Evolutionary conservation across 2,888 invertebrate species (phyloP).

Genomic region (Parnassius glacialis): DNA sequence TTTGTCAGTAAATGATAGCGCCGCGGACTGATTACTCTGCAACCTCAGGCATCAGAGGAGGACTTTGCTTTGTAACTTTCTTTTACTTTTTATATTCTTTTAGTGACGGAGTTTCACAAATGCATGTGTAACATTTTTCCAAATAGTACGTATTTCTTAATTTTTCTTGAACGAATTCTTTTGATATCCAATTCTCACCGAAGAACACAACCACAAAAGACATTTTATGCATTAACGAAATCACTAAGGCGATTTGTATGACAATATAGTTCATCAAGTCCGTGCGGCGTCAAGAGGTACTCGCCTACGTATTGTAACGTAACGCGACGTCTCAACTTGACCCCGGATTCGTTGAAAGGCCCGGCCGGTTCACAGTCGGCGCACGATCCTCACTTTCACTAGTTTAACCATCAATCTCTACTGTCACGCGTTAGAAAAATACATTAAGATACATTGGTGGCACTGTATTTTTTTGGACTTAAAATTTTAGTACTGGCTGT

Average conservation of each 20-base stretch:
- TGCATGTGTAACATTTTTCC: too few species aligned
- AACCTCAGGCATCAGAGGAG: too few species aligned
- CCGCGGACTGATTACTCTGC: too few species aligned
- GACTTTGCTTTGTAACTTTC: too few species aligned
- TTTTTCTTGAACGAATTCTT: neutral
- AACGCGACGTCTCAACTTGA: slow-evolving; percentile 30
- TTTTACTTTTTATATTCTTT: too few species aligned
- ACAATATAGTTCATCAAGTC: slow-evolving; percentile 20
- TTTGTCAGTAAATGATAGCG: too few species aligned
- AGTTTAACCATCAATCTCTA: slow-evolving; percentile 54
- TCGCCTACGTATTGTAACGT: slow-evolving; percentile 18
- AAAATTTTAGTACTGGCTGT: slow-evolving; percentile 25
- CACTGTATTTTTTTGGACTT: slow-evolving; percentile 37
- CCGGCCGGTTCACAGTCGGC: slow-evolving; percentile 45
- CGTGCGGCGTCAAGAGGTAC: slow-evolving; percentile 14
- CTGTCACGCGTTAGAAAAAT: slow-evolving; percentile 54
- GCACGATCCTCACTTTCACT: slow-evolving; percentile 66
- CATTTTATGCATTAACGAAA: slow-evolving; percentile 14
- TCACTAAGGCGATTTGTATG: slow-evolving; percentile 17
- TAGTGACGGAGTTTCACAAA: too few species aligned
- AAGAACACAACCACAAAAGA: slow-evolving; percentile 9
- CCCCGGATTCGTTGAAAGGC: slow-evolving; percentile 46
- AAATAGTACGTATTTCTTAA: too few species aligned
- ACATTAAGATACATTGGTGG: slow-evolving; percentile 43
- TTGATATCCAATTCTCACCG: slow-evolving; percentile 7